A percentile compares a stretch with the other conserved stretches of the same genome.
These are phyloP conservation scores for Apeira syringaria DNA, from an alignment of 2,888 invertebrate genomes.

Conservation along the genomic window DNA sequence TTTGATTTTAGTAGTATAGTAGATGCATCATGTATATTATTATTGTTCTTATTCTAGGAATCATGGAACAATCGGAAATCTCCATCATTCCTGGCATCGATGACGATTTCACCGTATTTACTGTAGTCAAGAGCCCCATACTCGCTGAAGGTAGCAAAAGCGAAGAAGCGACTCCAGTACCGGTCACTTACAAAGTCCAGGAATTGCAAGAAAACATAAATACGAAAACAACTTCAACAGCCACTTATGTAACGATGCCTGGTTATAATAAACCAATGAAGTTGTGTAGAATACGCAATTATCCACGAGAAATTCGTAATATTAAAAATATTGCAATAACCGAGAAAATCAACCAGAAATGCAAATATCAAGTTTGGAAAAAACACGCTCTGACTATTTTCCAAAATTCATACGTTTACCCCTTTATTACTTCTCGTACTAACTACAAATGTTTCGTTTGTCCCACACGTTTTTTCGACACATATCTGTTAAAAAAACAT, in stretches of 20 bases:
- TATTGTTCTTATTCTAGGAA: conserved; percentile 60
- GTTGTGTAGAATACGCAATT: too few relatives aligned
- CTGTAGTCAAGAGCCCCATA: conserved; percentile 56
- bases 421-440: conserved; percentile 57
- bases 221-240: too few relatives aligned
- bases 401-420: conserved; percentile 59
- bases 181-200: too few relatives aligned
- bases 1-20: not conserved
- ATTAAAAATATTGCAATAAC: too few relatives aligned
- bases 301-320: too few relatives aligned
- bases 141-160: conserved; percentile 39
- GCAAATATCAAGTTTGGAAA: conserved; percentile 45
- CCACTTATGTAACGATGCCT: too few relatives aligned
- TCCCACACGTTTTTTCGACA: conserved; percentile 47
- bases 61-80: conserved; percentile 49
- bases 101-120: conserved; percentile 50
- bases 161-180: not conserved
- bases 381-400: conserved; percentile 57
- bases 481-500: conserved; percentile 49
- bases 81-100: conserved; percentile 53
- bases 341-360: conserved; percentile 24
- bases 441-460: conserved; percentile 68
- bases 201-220: too few relatives aligned
- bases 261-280: too few relatives aligned
- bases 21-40: not conserved